Evolutionary conservation across 1,140 invertebrate species (phyloP), one percentile per base, ranked within the genome.

Genomic region (Meloidogyne exigua): DNA sequence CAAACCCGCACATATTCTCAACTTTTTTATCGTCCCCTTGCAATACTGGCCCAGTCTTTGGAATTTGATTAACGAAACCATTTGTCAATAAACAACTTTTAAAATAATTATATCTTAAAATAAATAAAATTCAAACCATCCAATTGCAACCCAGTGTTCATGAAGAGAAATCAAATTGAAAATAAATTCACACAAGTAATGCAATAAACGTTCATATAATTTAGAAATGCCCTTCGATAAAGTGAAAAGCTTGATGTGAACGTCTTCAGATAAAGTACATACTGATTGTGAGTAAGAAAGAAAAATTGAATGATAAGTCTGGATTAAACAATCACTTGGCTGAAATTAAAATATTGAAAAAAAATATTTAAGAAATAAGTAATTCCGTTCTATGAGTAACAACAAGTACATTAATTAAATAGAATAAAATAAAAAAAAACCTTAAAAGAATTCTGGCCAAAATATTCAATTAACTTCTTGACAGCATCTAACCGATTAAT

Each of bases 41-140:
- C 84, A 92, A 91, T 68, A 90, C 88, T 64, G 91, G 89, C 79
- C 89, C 85, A 66, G 89, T 88, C 84, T 96, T 94, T 25, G 93
- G 91, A 15, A 86, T 86, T 0, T 95, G 95, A 69, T 94, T 91
- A 85, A 95, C 96, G 88, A 98, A 98, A 64, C 96, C 96, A 89
- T 84, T 83, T 18, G 68, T 26, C 25, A 83, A 26, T 13, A 82
- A 26, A 39, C 66, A 73, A 32, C 42, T 39, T 18, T 26, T n/a
- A 36, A 23, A 36, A n/a, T 21, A 68, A 18, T 36, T 68, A 25
- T 18, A 68, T 25, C 23, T 0, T 23, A 21, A 68, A 18, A 32
- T 25, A 68, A 9, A 25, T 21, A 25, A 36, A 25, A 32, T 25
- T 25, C 15, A n/a, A 36, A 68, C 66, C 71, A 73, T 42, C 71